Conservation (phyloP, 2,113 vertebrate genomes). For the Heptranchias perlo region DNA sequence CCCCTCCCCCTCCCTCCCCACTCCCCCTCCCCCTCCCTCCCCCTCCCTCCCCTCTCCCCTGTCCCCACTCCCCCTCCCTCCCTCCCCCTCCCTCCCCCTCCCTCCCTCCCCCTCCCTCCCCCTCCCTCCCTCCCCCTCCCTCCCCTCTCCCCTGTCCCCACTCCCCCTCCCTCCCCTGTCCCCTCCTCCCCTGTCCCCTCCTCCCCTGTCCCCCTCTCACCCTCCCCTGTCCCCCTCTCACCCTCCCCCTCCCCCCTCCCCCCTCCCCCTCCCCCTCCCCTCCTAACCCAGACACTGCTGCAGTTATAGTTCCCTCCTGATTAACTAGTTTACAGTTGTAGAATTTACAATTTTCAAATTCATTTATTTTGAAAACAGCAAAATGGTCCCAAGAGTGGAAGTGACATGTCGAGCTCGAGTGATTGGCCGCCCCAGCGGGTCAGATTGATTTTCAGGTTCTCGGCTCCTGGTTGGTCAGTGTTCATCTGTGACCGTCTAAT, state of each 20-base stretch:
- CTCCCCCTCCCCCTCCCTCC: no score
- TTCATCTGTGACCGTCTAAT: not conserved
- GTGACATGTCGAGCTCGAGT: not conserved
- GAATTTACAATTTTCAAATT: not conserved
- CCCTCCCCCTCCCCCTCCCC: not conserved
- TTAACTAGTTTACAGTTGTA: constrained; percentile 18
- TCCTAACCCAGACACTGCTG: not conserved
- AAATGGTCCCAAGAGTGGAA: not conserved
- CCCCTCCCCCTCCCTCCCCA: no score
- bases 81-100: no score
- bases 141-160: not conserved
- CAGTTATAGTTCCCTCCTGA: not conserved
- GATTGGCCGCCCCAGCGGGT: not conserved
- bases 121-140: no score
- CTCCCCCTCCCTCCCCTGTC: not conserved
- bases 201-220: not conserved
- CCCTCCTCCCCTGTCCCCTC: no score
- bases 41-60: no score
- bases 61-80: no score
- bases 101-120: no score
- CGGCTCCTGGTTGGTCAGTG: no score
- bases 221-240: not conserved
- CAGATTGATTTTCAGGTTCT: no score
- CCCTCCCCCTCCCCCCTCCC: not conserved
- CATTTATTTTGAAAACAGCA: not conserved